Percentiles rank a stretch among this genome's conserved stretches.
Evolutionary conservation across 1,140 invertebrate genomes (phyloP).

Genomic region (Apis cerana): DNA sequence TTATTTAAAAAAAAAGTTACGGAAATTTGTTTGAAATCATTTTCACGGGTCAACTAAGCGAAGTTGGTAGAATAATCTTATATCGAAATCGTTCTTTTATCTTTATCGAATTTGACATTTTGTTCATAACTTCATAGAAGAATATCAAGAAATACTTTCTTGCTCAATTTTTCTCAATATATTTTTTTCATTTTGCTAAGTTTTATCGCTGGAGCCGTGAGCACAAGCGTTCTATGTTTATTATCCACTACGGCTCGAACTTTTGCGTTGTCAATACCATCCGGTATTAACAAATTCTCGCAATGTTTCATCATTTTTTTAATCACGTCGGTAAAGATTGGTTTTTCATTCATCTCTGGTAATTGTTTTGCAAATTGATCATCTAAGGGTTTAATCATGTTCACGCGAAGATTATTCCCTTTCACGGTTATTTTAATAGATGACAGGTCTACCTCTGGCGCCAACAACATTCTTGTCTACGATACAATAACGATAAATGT

Average conservation of each 20-base stretch:
- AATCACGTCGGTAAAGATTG: conserved; percentile 8
- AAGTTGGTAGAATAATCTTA: background rate
- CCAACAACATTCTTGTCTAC: conserved; percentile 56
- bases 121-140: background rate
- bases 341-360: conserved; percentile 28
- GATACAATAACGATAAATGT: background rate
- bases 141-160: background rate
- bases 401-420: conserved; percentile 58
- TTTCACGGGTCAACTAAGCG: background rate
- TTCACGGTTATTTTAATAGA: conserved; percentile 64
- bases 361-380: conserved; percentile 28
- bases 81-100: background rate
- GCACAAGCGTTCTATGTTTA: conserved; percentile 55
- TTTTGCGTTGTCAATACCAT: conserved; percentile 55
- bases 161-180: background rate
- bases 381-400: conserved; percentile 27
- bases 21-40: background rate
- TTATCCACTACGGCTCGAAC: conserved; percentile 60
- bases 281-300: conserved; percentile 63
- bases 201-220: conserved; percentile 48
- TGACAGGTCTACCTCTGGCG: conserved; percentile 59
- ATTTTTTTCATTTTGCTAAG: conserved; percentile 12
- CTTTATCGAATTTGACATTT: conserved; percentile 1
- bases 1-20: background rate
- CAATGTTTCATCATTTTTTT: conserved; percentile 44